A percentile compares a stretch with the other conserved stretches of the same genome.
phyloP scores from a whole-genome alignment of 2,888 invertebrate species.

The Ischnus inquisitorius region DNA sequence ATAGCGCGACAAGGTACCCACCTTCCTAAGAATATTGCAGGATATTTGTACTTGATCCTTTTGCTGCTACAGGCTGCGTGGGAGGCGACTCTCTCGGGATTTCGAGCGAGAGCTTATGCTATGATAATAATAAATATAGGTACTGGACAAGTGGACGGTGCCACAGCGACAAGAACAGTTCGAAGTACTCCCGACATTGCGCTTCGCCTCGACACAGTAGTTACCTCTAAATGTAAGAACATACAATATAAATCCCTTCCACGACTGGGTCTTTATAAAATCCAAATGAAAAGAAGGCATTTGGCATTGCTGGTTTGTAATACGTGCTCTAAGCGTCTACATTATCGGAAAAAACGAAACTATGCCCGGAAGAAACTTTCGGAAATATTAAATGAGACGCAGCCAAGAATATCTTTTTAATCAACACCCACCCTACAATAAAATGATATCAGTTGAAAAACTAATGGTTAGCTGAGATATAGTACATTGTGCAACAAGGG shows the following conservation, averaged over 20 bases:
- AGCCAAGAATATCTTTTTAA: too few species aligned
- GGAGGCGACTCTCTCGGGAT: neutral
- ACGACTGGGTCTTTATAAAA: too few species aligned
- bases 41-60: slow-evolving; percentile 18
- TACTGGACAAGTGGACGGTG: slow-evolving; percentile 24
- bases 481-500: too few species aligned
- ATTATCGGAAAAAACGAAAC: too few species aligned
- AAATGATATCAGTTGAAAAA: too few species aligned
- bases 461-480: too few species aligned
- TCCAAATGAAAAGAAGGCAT: too few species aligned
- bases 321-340: too few species aligned
- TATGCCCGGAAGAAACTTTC: too few species aligned
- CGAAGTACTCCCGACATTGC: neutral
- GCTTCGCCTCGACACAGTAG: neutral
- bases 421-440: too few species aligned
- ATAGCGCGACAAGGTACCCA: slow-evolving; percentile 29
- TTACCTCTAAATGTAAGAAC: neutral
- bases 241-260: neutral
- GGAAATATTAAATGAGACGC: too few species aligned
- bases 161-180: slow-evolving; percentile 24
- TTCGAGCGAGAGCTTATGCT: slow-evolving; percentile 1
- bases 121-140: slow-evolving; percentile 19
- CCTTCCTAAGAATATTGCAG: slow-evolving; percentile 31
- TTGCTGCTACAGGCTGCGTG: slow-evolving; percentile 28
- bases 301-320: too few species aligned